Conservation (phyloP, 1,140 invertebrate species). For the Dolichoris vasculosae region DNA sequence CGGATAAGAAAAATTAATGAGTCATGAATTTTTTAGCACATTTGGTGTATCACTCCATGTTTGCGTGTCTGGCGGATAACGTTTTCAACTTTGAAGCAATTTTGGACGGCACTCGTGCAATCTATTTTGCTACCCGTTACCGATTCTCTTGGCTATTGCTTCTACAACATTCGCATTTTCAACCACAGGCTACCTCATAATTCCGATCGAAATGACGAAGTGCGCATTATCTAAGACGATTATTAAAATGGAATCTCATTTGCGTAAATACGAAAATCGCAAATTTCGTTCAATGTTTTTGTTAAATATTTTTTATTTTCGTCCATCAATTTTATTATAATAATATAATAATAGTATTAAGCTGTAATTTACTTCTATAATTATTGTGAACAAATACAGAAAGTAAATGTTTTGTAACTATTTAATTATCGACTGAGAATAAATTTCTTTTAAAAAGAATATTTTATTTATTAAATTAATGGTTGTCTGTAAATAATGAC, state of each 20-base stretch:
- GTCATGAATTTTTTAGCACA: constrained; percentile 76
- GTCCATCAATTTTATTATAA: no score
- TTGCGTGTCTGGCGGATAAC: constrained; percentile 81
- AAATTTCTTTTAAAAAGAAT: background rate
- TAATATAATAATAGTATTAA: no score
- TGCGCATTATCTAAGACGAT: constrained; percentile 71
- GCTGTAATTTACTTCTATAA: no score
- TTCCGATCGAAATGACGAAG: constrained; percentile 69
- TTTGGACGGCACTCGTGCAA: constrained; percentile 76
- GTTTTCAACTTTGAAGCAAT: constrained; percentile 78
- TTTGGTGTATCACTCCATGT: constrained; percentile 82
- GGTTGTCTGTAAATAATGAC: background rate
- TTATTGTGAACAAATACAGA: no score
- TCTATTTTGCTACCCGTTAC: constrained; percentile 79
- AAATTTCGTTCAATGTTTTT: background rate
- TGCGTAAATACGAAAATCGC: background rate
- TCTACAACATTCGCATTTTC: constrained; percentile 79
- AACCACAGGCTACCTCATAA: constrained; percentile 74
- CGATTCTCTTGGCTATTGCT: constrained; percentile 79
- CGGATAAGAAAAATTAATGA: background rate
- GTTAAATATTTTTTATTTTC: background rate
- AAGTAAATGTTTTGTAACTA: no score
- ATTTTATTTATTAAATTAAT: no score
- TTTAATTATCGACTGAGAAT: no score
- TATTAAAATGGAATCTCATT: background rate